phyloP scores from a whole-genome alignment of 1,140 invertebrate genomes.

The Protaetia brevitarsis region DNA sequence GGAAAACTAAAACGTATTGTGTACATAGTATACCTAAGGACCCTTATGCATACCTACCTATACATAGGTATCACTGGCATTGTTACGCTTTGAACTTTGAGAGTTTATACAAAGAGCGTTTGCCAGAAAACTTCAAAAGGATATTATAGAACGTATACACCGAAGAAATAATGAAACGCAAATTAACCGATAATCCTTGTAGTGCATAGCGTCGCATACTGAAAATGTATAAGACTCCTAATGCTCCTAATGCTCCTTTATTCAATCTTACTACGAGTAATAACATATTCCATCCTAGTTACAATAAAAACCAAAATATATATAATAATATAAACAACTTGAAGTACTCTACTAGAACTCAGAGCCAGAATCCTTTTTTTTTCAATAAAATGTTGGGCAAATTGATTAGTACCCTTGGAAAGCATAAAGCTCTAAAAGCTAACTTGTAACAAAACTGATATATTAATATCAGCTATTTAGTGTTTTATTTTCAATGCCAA shows the following conservation, averaged over 20 bases:
- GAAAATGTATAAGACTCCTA: background rate
- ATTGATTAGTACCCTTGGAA: no score
- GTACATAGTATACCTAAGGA: background rate
- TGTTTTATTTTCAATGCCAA: no score
- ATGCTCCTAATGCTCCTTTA: background rate
- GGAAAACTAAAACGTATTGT: background rate
- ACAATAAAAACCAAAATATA: no score
- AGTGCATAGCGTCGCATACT: background rate
- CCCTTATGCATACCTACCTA: background rate
- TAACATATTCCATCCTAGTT: no score
- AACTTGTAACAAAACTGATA: no score
- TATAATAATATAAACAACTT: no score
- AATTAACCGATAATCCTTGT: background rate
- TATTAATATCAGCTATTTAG: no score
- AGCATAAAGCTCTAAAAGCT: no score
- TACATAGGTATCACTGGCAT: background rate
- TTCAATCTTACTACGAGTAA: no score
- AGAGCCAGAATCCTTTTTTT: no score
- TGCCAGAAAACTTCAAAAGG: background rate
- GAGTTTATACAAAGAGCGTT: background rate
- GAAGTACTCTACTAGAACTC: no score
- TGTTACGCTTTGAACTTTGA: constrained; percentile 1
- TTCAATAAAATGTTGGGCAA: no score
- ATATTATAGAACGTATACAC: background rate
- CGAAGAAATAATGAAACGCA: background rate